Evolutionary conservation across 1,140 invertebrate genomes (phyloP).

Genomic region (Euschistus heros): DNA sequence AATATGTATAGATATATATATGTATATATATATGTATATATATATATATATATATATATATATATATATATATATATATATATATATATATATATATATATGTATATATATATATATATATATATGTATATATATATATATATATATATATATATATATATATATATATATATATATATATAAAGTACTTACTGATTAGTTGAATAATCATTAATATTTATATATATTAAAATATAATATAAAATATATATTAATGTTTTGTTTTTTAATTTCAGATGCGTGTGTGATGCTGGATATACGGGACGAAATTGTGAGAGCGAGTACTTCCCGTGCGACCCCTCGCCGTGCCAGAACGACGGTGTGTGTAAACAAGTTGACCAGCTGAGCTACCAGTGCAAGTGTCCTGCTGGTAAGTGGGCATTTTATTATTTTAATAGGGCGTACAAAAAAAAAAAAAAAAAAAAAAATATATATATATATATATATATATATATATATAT

Average conservation of each 20-base stretch:
- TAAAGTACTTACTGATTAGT: neutral
- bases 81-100: too few species aligned
- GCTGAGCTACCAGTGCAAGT: conserved; percentile 73
- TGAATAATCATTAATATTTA: too few species aligned
- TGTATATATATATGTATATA: too few species aligned
- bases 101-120: too few species aligned
- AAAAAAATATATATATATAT: too few species aligned
- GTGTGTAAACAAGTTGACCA: conserved; percentile 61
- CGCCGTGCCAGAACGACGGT: conserved; percentile 81
- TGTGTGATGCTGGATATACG: conserved; percentile 77
- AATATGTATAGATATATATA: too few species aligned
- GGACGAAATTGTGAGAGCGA: conserved; percentile 81
- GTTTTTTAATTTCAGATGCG: conserved; percentile 52
- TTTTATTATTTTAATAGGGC: too few species aligned
- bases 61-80: too few species aligned
- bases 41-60: too few species aligned
- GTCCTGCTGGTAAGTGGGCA: conserved; percentile 64
- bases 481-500: too few species aligned
- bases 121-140: too few species aligned
- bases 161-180: neutral
- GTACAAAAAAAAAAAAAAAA: too few species aligned
- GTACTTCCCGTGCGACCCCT: conserved; percentile 82
- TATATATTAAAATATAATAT: neutral
- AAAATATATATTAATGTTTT: neutral
- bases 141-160: neutral